Evolutionary conservation across 2,113 vertebrate species (phyloP).

Genomic region (Bucco capensis): DNA sequence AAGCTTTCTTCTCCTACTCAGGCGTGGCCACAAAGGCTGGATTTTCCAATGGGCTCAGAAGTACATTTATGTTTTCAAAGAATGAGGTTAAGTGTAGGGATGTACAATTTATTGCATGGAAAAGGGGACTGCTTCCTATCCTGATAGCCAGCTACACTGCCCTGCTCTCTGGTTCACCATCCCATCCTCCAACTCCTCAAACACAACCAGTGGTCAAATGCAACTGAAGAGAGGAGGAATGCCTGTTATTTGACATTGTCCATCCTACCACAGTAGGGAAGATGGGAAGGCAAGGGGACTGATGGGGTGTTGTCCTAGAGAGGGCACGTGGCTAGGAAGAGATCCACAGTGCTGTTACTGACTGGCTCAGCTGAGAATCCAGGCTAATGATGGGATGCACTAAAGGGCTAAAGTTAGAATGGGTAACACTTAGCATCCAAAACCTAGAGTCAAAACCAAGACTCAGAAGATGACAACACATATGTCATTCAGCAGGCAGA

Average conservation of each 20-base stretch:
- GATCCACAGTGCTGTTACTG: fast-evolving
- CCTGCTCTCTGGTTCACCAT: not conserved
- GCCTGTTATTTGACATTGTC: not conserved
- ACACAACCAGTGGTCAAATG: not conserved
- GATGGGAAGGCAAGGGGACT: not conserved
- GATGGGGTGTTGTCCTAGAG: fast-evolving
- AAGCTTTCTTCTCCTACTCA: not conserved
- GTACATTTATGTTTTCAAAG: not conserved
- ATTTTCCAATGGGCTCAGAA: not conserved
- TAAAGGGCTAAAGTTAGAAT: not conserved
- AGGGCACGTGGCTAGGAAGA: not conserved
- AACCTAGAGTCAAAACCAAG: not conserved
- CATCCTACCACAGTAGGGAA: not conserved
- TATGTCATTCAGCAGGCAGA: not conserved
- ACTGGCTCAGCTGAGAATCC: not conserved
- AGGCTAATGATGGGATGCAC: not conserved
- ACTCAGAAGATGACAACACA: not conserved
- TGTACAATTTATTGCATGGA: not conserved
- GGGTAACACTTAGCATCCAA: not conserved
- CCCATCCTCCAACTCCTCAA: not conserved
- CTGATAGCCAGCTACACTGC: fast-evolving
- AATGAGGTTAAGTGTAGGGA: not conserved
- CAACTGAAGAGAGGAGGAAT: not conserved
- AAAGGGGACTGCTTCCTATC: not conserved
- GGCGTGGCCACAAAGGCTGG: not conserved